Evolutionary conservation across 2,797 vertebrate species (phyloP).

Genomic region (Myiothlypis coronata): DNA sequence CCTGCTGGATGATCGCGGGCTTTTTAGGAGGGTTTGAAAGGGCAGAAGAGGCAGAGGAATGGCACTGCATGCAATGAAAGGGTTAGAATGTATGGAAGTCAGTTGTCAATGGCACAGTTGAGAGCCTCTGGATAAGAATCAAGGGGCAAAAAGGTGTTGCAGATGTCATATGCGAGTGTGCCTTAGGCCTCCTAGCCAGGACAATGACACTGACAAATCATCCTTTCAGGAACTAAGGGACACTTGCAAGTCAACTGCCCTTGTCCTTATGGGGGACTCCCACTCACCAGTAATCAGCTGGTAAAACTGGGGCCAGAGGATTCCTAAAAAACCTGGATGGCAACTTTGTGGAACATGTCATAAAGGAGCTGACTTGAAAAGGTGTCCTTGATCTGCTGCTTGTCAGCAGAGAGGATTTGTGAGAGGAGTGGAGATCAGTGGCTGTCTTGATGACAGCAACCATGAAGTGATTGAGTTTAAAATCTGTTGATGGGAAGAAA

Average conservation of each 20-base stretch:
- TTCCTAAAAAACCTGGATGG: not conserved
- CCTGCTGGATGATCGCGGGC: not conserved
- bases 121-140: not conserved
- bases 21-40: too few relatives aligned
- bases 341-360: not conserved
- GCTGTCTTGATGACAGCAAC: not conserved
- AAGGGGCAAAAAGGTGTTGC: not conserved
- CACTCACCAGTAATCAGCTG: not conserved
- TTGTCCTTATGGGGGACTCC: not conserved
- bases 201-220: not conserved
- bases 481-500: not conserved
- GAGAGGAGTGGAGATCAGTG: too few relatives aligned
- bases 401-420: not conserved
- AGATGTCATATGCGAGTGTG: not conserved
- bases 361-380: not conserved
- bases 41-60: not conserved
- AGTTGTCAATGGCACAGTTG: not conserved
- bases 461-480: not conserved
- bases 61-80: not conserved
- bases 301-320: not conserved
- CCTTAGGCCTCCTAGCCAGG: not conserved
- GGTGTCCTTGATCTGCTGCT: not conserved
- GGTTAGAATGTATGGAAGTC: not conserved
- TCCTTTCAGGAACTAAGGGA: not conserved
- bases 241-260: not conserved